Base-by-base conservation (phyloP, 2,888 invertebrate genomes). In the Clistopyga incitator region DNA sequence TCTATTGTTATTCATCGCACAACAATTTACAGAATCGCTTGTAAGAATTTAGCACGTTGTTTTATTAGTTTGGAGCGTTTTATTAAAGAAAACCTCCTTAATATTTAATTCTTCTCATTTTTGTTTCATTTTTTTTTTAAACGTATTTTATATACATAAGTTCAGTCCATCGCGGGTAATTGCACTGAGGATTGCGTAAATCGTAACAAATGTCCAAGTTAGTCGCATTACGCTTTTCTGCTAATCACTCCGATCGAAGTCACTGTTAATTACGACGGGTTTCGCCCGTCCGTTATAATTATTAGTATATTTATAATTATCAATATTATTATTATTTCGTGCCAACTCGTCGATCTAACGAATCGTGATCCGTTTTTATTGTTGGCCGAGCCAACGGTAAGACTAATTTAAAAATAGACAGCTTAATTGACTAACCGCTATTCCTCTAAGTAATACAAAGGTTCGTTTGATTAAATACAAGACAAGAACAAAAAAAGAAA, bases 391-490 rank as follows among this genome's bases (percentile, higher is more conserved):
- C 18, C 11, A 67, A 71, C 64, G 42, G 34, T 71, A 81, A 42
- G 64, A 70, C 29, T 64, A 47, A 23, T 38, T 34, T 42, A 20
- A 52, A 45, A 23, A 79, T 88, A 88, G 81, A 83, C 85, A 87
- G 84, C 85, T 88, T 89, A 90, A 90, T 85, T 56, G 85, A 78
- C 85, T 90, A 90, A 83, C 74, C 82, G 87, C 85, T 90, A 88
- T 83, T 88, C 83, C 87, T 88, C 88, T 88, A 88, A 89, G 90
- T 91, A 87, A 90, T 88, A 89, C 87, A 88, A 87, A 86, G 78
- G 20, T 70, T 86, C 71, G 78, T 89, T 89, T 88, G 86, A 89
- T 90, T 90, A 89, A 83, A 87, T 85, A 86, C 84, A 88, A 83
- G 85, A 86, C 82, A 65, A 47, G 47, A 59, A n/a, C 45, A 47